Conservation (phyloP, 2,797 vertebrate species). For the Hippoglossus hippoglossus region DNA sequence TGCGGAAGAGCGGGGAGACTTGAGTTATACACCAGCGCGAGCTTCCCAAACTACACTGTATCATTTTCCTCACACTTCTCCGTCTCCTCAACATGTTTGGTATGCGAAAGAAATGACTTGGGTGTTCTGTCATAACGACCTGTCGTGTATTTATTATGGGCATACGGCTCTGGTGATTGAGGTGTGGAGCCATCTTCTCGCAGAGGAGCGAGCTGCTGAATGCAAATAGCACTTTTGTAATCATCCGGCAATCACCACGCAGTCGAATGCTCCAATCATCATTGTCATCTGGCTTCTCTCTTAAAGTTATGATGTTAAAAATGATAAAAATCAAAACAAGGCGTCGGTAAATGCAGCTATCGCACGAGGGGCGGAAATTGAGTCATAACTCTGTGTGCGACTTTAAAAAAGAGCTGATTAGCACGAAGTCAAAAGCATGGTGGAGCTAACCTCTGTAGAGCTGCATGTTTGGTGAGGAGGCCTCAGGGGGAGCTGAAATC, state of each 20-base stretch:
- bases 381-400: neutral
- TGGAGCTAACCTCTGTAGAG: slow-evolving; percentile 32
- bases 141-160: slow-evolving; percentile 60
- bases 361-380: neutral
- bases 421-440: slow-evolving; percentile 21
- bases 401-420: slow-evolving; percentile 36
- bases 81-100: slow-evolving; percentile 48
- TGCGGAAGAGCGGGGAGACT: slow-evolving; percentile 65
- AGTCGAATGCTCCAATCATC: slow-evolving; percentile 36
- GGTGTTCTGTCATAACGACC: slow-evolving; percentile 50
- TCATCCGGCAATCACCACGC: slow-evolving; percentile 52
- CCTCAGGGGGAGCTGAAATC: slow-evolving; percentile 56
- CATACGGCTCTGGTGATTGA: slow-evolving; percentile 50
- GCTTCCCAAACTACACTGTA: slow-evolving; percentile 59
- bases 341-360: neutral
- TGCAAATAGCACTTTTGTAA: slow-evolving; percentile 55
- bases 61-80: slow-evolving; percentile 49
- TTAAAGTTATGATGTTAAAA: slow-evolving; percentile 19
- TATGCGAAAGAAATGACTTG: slow-evolving; percentile 54
- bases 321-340: slow-evolving; percentile 25
- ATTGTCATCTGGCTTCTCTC: slow-evolving; percentile 37
- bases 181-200: slow-evolving; percentile 38
- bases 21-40: slow-evolving; percentile 56
- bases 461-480: slow-evolving; percentile 45
- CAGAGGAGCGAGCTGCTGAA: slow-evolving; percentile 43